Evolutionary conservation across 2,888 invertebrate genomes (phyloP), one percentile per base, ranked within the genome.

Genomic region (Sesamia inferens): DNA sequence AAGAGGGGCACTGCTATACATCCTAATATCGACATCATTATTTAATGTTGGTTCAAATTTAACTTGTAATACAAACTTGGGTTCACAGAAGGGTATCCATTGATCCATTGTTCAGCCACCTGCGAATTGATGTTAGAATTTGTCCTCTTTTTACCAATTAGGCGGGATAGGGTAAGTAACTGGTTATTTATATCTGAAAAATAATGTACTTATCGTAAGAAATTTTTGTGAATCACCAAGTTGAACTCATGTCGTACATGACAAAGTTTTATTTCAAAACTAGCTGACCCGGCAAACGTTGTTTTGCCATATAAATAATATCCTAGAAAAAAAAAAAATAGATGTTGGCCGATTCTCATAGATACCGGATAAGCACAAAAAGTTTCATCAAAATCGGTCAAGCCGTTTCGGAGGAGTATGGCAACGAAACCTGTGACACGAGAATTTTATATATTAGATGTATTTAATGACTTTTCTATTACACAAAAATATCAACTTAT

Each of bases 91-190:
- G 88, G 81, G 65, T 85, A 88, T 58, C 86, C 86, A 68, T 88
- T 91, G 39, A 93, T 90, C 93, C 94, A 94, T 55, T 92, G 91
- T 6, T 86, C 85, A 5, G 91, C 90, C 0, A 72, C n/a, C 24
- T 72, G 69, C 16, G 75, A 69, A 5, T 78, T 72, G 11, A 76
- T 67, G 19, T 59, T 68, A 4, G 78, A 74, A 8, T 63, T 78
- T 0, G 84, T 72, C 31, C 69, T 84, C 31, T 76, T 82, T 44
- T 82, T 81, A 24, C 82, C 85, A 7, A 88, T 79, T 7, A 84
- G 70, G 16, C 82, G 84, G 2, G 88, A 85, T 7, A 87, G 24
- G 2, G 58, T 76, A 7, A 58, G 13, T 4, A 77, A 44, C 16
- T 77, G 76, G 44, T 47, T 58, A n/a, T 68, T 76, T 13, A 71